A percentile compares a stretch with the other conserved stretches of the same genome.
Evolutionary conservation across 2,797 vertebrate genomes (phyloP).

Genomic region (Sciaenops ocellatus): DNA sequence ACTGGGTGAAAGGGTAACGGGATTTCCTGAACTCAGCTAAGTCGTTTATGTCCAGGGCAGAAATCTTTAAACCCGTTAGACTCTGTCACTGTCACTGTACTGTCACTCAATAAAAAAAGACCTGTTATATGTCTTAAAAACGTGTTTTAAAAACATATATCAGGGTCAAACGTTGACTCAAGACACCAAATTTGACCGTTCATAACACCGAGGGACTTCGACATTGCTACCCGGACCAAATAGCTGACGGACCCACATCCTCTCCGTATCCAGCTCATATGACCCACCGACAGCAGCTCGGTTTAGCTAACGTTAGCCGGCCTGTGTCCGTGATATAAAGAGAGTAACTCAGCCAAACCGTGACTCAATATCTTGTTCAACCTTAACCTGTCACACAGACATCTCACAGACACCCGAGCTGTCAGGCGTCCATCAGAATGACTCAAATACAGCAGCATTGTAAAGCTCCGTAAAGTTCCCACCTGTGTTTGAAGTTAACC

Average conservation of each 20-base stretch:
- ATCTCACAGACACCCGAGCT: not conserved
- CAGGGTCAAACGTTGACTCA: not conserved
- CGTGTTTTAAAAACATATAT: not conserved
- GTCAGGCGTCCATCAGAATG: too few relatives aligned
- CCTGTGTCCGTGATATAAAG: too few relatives aligned
- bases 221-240: constrained; percentile 63
- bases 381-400: too few relatives aligned
- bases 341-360: too few relatives aligned
- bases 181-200: not conserved
- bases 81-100: not conserved
- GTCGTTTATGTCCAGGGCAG: constrained; percentile 15
- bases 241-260: constrained; percentile 76
- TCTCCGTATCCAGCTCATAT: not conserved
- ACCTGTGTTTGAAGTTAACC: constrained; percentile 58
- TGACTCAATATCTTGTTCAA: not conserved
- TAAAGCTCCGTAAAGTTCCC: constrained; percentile 8
- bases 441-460: not conserved
- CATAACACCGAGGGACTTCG: not conserved
- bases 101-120: too few relatives aligned
- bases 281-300: not conserved
- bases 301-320: not conserved
- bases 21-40: constrained; percentile 50
- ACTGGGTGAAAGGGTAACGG: constrained; percentile 75
- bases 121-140: too few relatives aligned
- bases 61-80: constrained; percentile 2